These are phyloP conservation scores for Physocephala rufipes DNA, from an alignment of 2,888 invertebrate species.

Conservation along the genomic window DNA sequence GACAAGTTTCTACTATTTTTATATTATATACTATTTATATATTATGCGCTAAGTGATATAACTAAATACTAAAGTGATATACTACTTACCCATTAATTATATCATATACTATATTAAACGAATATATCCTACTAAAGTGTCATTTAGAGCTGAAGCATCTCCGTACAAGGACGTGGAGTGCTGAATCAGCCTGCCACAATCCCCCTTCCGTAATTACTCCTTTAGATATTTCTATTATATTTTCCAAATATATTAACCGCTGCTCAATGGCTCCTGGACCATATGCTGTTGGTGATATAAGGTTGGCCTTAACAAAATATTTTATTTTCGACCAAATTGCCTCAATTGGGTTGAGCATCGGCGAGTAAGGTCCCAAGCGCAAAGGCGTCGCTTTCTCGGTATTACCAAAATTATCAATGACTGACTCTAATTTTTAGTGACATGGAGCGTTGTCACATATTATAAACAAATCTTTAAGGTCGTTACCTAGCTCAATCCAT, in stretches of 20 bases:
- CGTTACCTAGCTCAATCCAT: slow-evolving; percentile 15
- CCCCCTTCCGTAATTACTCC: not conserved
- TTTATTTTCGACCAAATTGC: slow-evolving; percentile 18
- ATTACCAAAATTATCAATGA: too few relatives aligned
- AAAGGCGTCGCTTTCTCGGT: slow-evolving; percentile 8
- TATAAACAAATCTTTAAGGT: not conserved
- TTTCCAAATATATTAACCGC: slow-evolving; percentile 18
- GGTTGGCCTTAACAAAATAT: slow-evolving; percentile 23
- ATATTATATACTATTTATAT: too few relatives aligned
- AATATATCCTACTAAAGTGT: too few relatives aligned
- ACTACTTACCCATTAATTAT: too few relatives aligned
- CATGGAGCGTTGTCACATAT: slow-evolving; percentile 12
- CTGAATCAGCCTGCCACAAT: too few relatives aligned
- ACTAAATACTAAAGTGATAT: too few relatives aligned
- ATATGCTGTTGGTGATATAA: slow-evolving; percentile 9
- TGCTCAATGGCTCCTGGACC: slow-evolving; percentile 25
- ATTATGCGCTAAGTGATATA: too few relatives aligned
- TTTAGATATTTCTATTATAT: slow-evolving; percentile 18
- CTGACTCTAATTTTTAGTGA: slow-evolving; percentile 8
- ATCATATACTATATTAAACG: too few relatives aligned
- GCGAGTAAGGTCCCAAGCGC: slow-evolving; percentile 20
- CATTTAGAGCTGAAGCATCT: too few relatives aligned
- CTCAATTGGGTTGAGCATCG: slow-evolving; percentile 12
- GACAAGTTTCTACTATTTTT: too few relatives aligned
- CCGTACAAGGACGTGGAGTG: too few relatives aligned